phyloP scores from a whole-genome alignment of 2,888 invertebrate genomes.

The Epirrhoe alternata region DNA sequence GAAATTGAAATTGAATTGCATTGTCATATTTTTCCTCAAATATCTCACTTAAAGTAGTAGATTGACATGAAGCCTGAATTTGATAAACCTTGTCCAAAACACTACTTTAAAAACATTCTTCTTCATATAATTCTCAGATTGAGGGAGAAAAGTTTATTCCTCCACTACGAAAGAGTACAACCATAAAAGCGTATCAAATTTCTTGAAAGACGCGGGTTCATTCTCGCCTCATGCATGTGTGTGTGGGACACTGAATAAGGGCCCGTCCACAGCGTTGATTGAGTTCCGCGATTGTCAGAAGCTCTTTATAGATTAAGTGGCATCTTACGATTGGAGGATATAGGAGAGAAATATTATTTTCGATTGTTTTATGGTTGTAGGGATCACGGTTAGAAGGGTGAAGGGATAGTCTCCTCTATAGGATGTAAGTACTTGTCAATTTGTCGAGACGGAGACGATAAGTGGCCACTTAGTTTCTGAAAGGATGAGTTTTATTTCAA shows the following conservation, averaged over 20 bases:
- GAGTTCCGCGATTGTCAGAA: slow-evolving; percentile 49
- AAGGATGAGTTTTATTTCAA: not conserved
- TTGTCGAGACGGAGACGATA: not conserved
- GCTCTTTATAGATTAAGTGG: slow-evolving; percentile 46
- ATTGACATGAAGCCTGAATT: not conserved
- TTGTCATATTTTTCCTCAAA: not conserved
- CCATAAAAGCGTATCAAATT: slow-evolving; percentile 58
- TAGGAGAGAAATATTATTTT: slow-evolving; percentile 47
- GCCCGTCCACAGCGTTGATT: slow-evolving; percentile 57
- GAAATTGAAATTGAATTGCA: too few relatives aligned
- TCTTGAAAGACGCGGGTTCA: slow-evolving; percentile 43
- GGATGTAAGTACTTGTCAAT: slow-evolving; percentile 3
- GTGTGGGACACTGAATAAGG: slow-evolving; percentile 74
- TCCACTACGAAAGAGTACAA: slow-evolving; percentile 7
- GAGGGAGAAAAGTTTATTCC: not conserved
- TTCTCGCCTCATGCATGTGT: slow-evolving; percentile 49
- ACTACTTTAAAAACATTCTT: not conserved
- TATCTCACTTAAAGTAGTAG: not conserved
- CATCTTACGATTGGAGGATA: slow-evolving; percentile 41
- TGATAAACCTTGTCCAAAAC: not conserved
- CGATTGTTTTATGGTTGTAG: slow-evolving; percentile 41
- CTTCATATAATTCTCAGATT: not conserved
- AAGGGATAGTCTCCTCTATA: not conserved
- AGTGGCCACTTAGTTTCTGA: not conserved
- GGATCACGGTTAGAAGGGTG: slow-evolving; percentile 11